A percentile compares a stretch with the other conserved stretches of the same genome.
These are phyloP conservation scores for Mormyrus hasselquistii DNA, from an alignment of 2,797 vertebrate species.

Conservation along the genomic window DNA sequence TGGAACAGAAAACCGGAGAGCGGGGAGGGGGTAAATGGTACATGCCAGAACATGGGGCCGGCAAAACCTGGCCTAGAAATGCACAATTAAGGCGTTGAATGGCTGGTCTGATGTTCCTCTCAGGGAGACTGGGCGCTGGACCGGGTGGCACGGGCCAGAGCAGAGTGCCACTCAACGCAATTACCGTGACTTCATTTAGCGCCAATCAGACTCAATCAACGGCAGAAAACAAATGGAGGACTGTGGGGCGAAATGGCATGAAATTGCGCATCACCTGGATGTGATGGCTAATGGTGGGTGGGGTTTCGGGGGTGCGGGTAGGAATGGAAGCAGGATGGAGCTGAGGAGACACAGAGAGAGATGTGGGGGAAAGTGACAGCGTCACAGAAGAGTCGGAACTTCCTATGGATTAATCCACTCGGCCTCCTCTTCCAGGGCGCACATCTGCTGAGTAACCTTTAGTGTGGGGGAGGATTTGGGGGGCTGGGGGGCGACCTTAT, in stretches of 20 bases:
- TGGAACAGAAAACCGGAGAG: neutral
- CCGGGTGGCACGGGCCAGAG: neutral
- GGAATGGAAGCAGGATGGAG: neutral
- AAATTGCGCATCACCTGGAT: neutral
- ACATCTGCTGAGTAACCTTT: constrained; percentile 2
- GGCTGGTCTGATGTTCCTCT: neutral
- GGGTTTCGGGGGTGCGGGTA: neutral
- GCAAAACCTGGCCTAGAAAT: neutral
- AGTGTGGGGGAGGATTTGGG: neutral
- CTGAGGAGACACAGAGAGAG: neutral
- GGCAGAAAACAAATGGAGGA: neutral
- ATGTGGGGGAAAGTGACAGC: neutral
- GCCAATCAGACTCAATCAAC: neutral
- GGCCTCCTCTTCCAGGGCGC: neutral
- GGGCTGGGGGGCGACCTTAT: neutral
- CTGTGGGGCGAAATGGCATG: neutral
- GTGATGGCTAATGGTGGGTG: neutral
- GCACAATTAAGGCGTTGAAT: neutral
- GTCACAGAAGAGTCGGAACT: neutral
- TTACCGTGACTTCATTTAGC: neutral
- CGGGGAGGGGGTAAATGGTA: neutral
- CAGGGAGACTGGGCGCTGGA: neutral
- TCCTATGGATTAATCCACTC: neutral
- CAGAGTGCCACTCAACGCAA: neutral
- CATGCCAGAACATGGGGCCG: neutral